Percentiles rank a stretch among this genome's conserved stretches.
Evolutionary conservation across 2,797 vertebrate species (phyloP).

Genomic region (Menidia menidia): DNA sequence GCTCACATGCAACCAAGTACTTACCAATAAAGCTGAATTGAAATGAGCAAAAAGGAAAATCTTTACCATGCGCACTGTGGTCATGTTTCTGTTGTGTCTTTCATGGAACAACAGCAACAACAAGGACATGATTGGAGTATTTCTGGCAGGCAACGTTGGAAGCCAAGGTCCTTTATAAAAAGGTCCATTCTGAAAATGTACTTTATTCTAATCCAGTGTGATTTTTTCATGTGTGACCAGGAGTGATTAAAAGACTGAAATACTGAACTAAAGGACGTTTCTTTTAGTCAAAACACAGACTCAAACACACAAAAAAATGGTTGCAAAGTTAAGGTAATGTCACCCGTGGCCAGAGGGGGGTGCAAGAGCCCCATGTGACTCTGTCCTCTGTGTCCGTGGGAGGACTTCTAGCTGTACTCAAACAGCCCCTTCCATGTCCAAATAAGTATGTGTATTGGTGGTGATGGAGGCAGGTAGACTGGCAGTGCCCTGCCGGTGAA

Average conservation of each 20-base stretch:
- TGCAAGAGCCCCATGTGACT: constrained; percentile 64
- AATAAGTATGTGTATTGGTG: constrained; percentile 44
- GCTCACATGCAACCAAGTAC: too few relatives aligned
- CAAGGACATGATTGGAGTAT: background rate
- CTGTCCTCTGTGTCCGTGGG: constrained; percentile 15
- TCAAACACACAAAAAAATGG: background rate
- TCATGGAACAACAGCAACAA: too few relatives aligned
- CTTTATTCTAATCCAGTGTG: too few relatives aligned
- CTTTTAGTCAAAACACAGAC: background rate
- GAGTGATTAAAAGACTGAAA: too few relatives aligned
- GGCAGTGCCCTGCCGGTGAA: constrained; percentile 74
- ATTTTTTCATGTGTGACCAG: too few relatives aligned
- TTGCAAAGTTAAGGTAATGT: constrained; percentile 21
- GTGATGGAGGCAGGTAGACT: constrained; percentile 72
- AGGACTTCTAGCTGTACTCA: constrained; percentile 31
- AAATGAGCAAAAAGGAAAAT: too few relatives aligned
- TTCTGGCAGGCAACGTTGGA: too few relatives aligned
- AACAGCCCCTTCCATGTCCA: constrained; percentile 41
- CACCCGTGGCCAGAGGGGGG: constrained; percentile 74
- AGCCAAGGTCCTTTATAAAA: too few relatives aligned
- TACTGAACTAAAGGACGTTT: background rate
- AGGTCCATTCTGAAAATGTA: too few relatives aligned
- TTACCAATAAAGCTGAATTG: too few relatives aligned
- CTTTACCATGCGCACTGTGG: too few relatives aligned
- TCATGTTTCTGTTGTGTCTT: too few relatives aligned